Base-by-base conservation (phyloP, 2,888 invertebrate species). In the Drosophila diplacantha region DNA sequence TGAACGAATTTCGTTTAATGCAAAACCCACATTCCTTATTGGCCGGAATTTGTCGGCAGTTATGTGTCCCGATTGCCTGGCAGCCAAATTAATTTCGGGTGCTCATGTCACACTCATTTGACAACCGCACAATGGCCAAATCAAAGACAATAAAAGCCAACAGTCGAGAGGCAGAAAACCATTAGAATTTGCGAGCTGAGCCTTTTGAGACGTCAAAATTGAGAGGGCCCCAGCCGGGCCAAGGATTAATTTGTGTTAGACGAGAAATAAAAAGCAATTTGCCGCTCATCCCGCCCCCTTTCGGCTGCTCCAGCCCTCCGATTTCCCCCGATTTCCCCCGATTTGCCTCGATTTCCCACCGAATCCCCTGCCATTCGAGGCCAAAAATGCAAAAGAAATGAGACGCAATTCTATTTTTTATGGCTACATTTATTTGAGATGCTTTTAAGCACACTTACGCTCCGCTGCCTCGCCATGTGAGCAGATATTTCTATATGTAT, bases 361-460 rank as follows among this genome's bases (percentile, higher is more conserved):
- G n/a, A 41, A 41, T 26, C 41, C 60, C 60, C 9, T 6, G 5
- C 24, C 47, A 29, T 60, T 44, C 18, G 34, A 26, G 32, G 32
- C 34, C 58, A 46, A 39, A 64, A 50, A 69, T 54, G 59, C 43
- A 69, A 67, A 68, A 59, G 41, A 69, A 69, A 70, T 58, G 58
- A 54, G 64, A 43, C 46, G 54, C 65, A 67, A 71, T 59, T 61
- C 67, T 49, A 61, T 62, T 68, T 55, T 59, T 72, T 65, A 63
- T 58, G 63, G 59, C 59, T 59, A 63, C 55, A 71, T 72, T 73
- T 69, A 71, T 70, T 71, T 70, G 50, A 56, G 52, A 70, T 66
- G 57, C 65, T 70, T 69, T 69, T 69, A 69, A 72, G 56, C 53
- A 65, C 58, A 60, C 69, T 50, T 65, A 70, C 60, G 56, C 55